Evolutionary conservation across 2,888 invertebrate genomes (phyloP), one percentile per base, ranked within the genome.

Genomic region (Lasioglossum villosulum): DNA sequence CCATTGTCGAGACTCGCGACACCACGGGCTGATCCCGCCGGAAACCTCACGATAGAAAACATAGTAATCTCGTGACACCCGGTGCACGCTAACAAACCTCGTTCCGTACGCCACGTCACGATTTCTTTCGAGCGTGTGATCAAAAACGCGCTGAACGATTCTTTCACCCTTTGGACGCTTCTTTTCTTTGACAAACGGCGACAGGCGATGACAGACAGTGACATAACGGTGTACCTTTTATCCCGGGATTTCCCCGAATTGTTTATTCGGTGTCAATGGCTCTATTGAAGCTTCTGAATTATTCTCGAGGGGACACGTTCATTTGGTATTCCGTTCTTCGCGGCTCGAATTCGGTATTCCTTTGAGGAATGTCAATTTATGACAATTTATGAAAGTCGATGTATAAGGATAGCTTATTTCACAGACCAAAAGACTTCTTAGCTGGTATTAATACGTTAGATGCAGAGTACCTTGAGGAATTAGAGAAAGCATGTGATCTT

Each of bases 21-120:
- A 16, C 45, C 3, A 19, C n/a, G 23, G 37, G 3, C 68, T 23
- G 68, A 68, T 34, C 37, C 12, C 68, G 68, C 12, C 39, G 66
- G 66, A 66, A 34, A 66, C 12, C 23, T 23, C 66, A 23, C 66
- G 34, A 34, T 23, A 80, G 86, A 79, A 87, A 89, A 87, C 83
- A 84, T 83, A 81, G 86, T 86, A 84, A 89, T 89, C 88, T 86
- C 89, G 89, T 89, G 89, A 85, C 89, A 87, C 76, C 83, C 34
- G 34, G 34, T 30, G 34, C 19, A 66, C 34, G 66, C 34, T 66
- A 66, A 66, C 34, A 34, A 66, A 66, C 30, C 66, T 23, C 66
- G 30, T 66, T 66, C 30, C 34, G 34, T 34, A 66, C 66, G 19
- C 2, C 66, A 2, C 34, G 66, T 66, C 66, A 66, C 34, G 66